These are phyloP conservation scores for Synergus umbraculus DNA, from an alignment of 2,888 invertebrate genomes.

Conservation along the genomic window DNA sequence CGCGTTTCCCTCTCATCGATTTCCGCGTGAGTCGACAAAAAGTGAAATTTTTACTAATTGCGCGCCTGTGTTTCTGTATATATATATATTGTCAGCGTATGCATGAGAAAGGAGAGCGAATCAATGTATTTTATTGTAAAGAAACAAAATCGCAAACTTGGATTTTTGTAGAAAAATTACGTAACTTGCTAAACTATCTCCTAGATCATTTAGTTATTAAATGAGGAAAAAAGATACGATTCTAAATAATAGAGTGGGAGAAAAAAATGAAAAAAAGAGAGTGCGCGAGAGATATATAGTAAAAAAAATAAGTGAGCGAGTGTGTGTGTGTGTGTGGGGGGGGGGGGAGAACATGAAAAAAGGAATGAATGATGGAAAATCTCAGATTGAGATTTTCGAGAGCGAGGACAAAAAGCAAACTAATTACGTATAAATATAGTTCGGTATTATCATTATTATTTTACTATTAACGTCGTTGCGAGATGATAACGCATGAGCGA, in stretches of 20 bases:
- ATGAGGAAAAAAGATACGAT: slow-evolving; percentile 63
- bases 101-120: slow-evolving; percentile 43
- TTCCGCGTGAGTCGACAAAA: slow-evolving; percentile 58
- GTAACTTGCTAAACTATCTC: slow-evolving; percentile 61
- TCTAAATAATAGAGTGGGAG: slow-evolving; percentile 65
- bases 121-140: slow-evolving; percentile 75
- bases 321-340: too few relatives aligned
- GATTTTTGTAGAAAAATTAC: slow-evolving; percentile 67
- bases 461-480: slow-evolving; percentile 66
- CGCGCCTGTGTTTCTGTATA: slow-evolving; percentile 43
- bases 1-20: slow-evolving; percentile 54
- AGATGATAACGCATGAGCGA: slow-evolving; percentile 52
- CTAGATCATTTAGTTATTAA: slow-evolving; percentile 63
- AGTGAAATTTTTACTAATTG: slow-evolving; percentile 60
- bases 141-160: slow-evolving; percentile 61
- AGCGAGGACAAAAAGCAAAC: slow-evolving; percentile 55
- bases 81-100: slow-evolving; percentile 46
- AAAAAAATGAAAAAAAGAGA: slow-evolving; percentile 16
- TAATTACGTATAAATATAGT: slow-evolving; percentile 64
- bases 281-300: slow-evolving; percentile 44
- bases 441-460: slow-evolving; percentile 64
- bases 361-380: slow-evolving; percentile 55
- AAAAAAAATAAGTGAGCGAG: slow-evolving; percentile 19
- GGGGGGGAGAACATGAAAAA: slow-evolving; percentile 26
- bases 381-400: slow-evolving; percentile 21